A percentile compares a stretch with the other conserved stretches of the same genome.
Evolutionary conservation across 2,797 vertebrate species (phyloP).

Genomic region (Bradypodion ventrale): DNA sequence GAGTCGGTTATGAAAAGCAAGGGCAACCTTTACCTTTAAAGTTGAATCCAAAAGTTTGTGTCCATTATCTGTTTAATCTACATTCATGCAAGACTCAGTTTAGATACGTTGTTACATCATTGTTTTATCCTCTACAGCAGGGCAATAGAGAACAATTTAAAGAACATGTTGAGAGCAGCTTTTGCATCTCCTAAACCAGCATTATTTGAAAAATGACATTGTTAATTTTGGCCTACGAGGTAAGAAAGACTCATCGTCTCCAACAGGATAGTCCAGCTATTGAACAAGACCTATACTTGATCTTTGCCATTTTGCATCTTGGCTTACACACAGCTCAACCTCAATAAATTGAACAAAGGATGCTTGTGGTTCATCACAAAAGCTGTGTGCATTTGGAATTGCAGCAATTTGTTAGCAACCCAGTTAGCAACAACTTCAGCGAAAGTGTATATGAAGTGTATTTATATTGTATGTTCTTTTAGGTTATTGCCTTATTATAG

Average conservation of each 20-base stretch:
- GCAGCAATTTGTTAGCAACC: slow-evolving; percentile 28
- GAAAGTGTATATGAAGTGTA: slow-evolving; percentile 32
- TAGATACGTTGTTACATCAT: neutral
- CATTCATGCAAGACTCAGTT: neutral
- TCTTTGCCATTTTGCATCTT: slow-evolving; percentile 59
- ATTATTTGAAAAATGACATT: slow-evolving; percentile 37
- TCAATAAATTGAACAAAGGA: slow-evolving; percentile 41
- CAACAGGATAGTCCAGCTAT: slow-evolving; percentile 24
- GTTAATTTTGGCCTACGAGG: slow-evolving; percentile 2
- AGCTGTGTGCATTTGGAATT: slow-evolving; percentile 32
- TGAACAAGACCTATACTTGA: slow-evolving; percentile 39
- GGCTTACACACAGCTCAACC: slow-evolving; percentile 44
- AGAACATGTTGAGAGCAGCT: neutral
- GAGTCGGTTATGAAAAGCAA: too few relatives aligned
- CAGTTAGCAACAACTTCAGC: slow-evolving; percentile 33
- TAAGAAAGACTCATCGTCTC: slow-evolving; percentile 38
- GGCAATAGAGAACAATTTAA: slow-evolving; percentile 6
- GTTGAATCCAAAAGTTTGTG: neutral
- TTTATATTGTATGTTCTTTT: neutral
- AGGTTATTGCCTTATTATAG: neutral
- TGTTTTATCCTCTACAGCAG: slow-evolving; percentile 1
- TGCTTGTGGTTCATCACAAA: slow-evolving; percentile 43
- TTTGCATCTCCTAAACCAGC: slow-evolving; percentile 24
- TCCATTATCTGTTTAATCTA: neutral
- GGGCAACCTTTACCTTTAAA: too few relatives aligned